Evolutionary conservation across 1,140 invertebrate genomes (phyloP), one percentile per base, ranked within the genome.

Genomic region (Drosophila melanica): DNA sequence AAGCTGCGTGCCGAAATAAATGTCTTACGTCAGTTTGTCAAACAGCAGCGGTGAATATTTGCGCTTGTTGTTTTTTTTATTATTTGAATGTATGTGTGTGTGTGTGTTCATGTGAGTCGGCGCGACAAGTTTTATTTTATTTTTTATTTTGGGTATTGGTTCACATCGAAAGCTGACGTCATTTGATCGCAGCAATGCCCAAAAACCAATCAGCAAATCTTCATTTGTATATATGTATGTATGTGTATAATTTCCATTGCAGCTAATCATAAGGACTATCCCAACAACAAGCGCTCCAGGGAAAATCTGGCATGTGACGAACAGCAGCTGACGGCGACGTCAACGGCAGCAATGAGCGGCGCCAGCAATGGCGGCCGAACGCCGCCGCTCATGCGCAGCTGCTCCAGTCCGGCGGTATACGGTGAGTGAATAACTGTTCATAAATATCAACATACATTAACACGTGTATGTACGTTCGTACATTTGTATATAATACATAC

Each of bases 211-310:
- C 47, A 77, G 37, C 62, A 64, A 44, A 60, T 70, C 44, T 69
- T 55, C 60, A 60, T 60, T 14, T 45, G 33, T 35, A 35, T 35
- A 35, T 35, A 10, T 35, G 2, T 35, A 2, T 35, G 33, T 35
- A 10, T 35, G 33, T 35, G 62, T 27, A n/a, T 16, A 27, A 27
- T 58, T 23, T 42, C 47, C 74, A 64, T 94, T 94, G 8, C 92
- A 96, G 95, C 95, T 84, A 95, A 95, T 76, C 95, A 95, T 90
- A 94, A 94, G 90, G 95, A 95, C 81, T 96, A 95, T 90, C 86
- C 86, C 72, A 90, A 91, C 60, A 91, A 73, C 70, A 73, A 85
- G 73, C 93, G 94, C 75, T 94, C 95, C 81, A 93, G 93, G 81
- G 94, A 95, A 60, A 90, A 90, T 89, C 79, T 90, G 81, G 85